Percentiles rank a stretch among this genome's conserved stretches.
Evolutionary conservation across 2,113 vertebrate species (phyloP).

Genomic region (Peromyscus maniculatus): DNA sequence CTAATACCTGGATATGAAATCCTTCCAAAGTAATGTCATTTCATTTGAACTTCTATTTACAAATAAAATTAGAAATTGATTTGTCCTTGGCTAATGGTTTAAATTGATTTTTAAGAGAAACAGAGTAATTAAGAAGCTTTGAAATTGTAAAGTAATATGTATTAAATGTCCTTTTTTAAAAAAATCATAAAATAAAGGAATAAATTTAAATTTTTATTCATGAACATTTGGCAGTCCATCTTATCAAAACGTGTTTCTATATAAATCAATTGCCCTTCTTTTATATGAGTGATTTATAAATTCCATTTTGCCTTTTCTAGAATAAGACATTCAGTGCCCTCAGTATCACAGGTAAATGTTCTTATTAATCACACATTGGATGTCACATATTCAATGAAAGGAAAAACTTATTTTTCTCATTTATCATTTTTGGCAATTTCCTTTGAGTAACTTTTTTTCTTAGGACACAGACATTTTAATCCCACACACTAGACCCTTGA

Average conservation of each 20-base stretch:
- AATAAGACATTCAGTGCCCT: background rate
- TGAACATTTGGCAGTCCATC: background rate
- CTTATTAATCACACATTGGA: background rate
- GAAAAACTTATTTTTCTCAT: background rate
- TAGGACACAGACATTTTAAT: background rate
- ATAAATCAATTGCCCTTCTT: background rate
- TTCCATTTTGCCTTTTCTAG: background rate
- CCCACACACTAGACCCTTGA: background rate
- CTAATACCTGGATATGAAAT: background rate
- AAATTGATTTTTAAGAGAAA: background rate
- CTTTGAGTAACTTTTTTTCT: background rate
- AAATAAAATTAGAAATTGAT: background rate
- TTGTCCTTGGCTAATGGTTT: background rate
- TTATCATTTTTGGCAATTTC: background rate
- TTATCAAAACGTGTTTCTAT: background rate
- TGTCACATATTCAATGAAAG: background rate
- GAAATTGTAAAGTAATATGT: background rate
- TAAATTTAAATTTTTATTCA: background rate
- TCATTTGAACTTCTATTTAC: background rate
- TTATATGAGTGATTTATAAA: background rate
- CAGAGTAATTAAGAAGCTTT: background rate
- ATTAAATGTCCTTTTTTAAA: background rate
- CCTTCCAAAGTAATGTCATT: background rate
- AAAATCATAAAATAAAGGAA: background rate
- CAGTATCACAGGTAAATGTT: background rate